Percentiles rank a stretch among this genome's conserved stretches.
Conservation (phyloP, 1,140 invertebrate genomes). For the Halictus rubicundus region DNA sequence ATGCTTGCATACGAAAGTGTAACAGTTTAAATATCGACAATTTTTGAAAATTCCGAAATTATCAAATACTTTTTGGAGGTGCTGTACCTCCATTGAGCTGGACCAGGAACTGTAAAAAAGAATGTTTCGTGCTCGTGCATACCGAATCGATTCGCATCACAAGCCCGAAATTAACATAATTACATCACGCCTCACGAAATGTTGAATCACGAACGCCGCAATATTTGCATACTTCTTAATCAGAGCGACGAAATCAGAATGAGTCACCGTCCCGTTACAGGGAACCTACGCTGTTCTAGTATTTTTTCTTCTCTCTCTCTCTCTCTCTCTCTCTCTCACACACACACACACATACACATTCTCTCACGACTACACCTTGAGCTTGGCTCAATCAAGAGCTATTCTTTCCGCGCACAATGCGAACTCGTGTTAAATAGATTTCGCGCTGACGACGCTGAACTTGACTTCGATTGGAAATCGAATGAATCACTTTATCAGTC, state of each 20-base stretch:
- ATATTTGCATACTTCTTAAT: slow-evolving; percentile 1
- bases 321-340: too few relatives aligned
- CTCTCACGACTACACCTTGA: background rate
- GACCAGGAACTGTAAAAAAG: too few relatives aligned
- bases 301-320: background rate
- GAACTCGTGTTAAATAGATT: slow-evolving; percentile 6
- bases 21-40: too few relatives aligned
- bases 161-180: too few relatives aligned
- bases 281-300: background rate
- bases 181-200: background rate
- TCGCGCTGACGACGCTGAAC: background rate
- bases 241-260: slow-evolving; percentile 4
- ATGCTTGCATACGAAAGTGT: too few relatives aligned
- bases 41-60: too few relatives aligned
- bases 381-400: slow-evolving; percentile 7
- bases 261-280: background rate
- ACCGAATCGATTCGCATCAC: background rate
- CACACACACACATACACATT: too few relatives aligned
- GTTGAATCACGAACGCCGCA: background rate
- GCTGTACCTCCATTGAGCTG: too few relatives aligned
- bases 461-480: slow-evolving; percentile 19
- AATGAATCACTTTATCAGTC: background rate
- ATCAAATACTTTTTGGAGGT: too few relatives aligned
- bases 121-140: background rate
- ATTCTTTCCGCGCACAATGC: background rate